Evolutionary conservation across 2,888 invertebrate genomes (phyloP), one percentile per base, ranked within the genome.

Genomic region (Thumatha senex): DNA sequence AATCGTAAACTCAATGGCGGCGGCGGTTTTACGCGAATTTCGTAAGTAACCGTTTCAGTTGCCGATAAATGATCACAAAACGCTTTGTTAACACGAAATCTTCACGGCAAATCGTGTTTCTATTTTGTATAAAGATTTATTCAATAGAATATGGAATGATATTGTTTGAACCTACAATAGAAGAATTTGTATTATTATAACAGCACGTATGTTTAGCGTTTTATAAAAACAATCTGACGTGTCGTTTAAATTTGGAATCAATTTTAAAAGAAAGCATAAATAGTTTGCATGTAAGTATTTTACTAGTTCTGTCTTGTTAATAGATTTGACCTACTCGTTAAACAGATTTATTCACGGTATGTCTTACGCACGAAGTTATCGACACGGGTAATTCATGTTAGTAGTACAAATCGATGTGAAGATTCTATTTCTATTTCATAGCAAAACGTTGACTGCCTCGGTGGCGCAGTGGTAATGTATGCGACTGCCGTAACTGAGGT

Each of bases 381-480:
- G 34, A 58, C 52, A 61, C 55, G 48, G 49, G 18, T 54, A 51
- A 51, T 49, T 40, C 40, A 30, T 18, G 11, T 43, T 35, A 48
- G 54, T 65, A 42, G 54, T 53, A 48, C 40, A 70, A 68, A 73
- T 70, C 54, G 73, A 78, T 74, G 78, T 70, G 82, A 79, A 76
- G 78, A 79, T 80, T 78, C 75, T 69, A 80, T 77, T 80, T 78
- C 75, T 69, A 80, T 77, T 82, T 86, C 85, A 81, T 78, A 74
- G 77, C 80, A 35, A 40, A 35, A 41, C 34, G 12, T n/a, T n/a
- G n/a, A n/a, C n/a, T n/a, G n/a, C n/a, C n/a, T n/a, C n/a, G n/a
- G n/a, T n/a, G n/a, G n/a, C n/a, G n/a, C n/a, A n/a, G n/a, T n/a
- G n/a, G n/a, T n/a, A n/a, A n/a, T n/a, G n/a, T n/a, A n/a, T n/a